Base-by-base conservation (phyloP, 2,113 vertebrate genomes). In the Nymphicus hollandicus region DNA sequence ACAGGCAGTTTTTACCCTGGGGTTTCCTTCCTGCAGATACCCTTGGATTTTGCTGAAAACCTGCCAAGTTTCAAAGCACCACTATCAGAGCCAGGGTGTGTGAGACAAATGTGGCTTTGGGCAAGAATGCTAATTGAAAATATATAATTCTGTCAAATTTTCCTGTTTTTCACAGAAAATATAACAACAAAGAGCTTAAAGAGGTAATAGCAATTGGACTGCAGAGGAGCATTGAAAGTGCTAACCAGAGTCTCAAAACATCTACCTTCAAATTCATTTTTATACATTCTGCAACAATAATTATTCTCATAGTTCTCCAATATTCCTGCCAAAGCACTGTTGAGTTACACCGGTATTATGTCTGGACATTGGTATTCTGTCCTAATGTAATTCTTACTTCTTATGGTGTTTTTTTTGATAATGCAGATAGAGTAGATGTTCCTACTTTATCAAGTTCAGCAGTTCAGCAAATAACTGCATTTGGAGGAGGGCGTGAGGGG, bases 401-500 rank as follows among this genome's bases (percentile, higher is more conserved):
- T 60, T 20, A 24, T 13, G 18, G 1, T 11, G 0, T 17, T 80
- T 68, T 58, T 64, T 60, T 14, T 77, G 61, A 19, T 56, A 66
- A 35, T 63, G 7, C 11, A 81, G 66, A 55, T 10, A 86, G 17
- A 76, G 16, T 4, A 55, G 7, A 8, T 35, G 5, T 61, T 64
- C 33, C 16, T 69, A 60, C 7, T 50, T 80, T n/a, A n/a, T 15
- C 80, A 68, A 76, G 68, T 33, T 52, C 17, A 87, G 24, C 29
- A 76, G 71, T 29, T 47, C 17, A 87, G 24, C 27, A 63, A 74
- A 49, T 20, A 72, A 35, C 25, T 63, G 33, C 4, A 14, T n/a
- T 55, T 76, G 2, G 22, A 33, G 25, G 31, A 68, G 7, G 1
- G 5, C 1, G 6, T 0, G 4, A 43, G 7, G 10, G 11, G 9